Evolutionary conservation across 2,113 vertebrate species (phyloP).

Genomic region (Willisornis vidua): DNA sequence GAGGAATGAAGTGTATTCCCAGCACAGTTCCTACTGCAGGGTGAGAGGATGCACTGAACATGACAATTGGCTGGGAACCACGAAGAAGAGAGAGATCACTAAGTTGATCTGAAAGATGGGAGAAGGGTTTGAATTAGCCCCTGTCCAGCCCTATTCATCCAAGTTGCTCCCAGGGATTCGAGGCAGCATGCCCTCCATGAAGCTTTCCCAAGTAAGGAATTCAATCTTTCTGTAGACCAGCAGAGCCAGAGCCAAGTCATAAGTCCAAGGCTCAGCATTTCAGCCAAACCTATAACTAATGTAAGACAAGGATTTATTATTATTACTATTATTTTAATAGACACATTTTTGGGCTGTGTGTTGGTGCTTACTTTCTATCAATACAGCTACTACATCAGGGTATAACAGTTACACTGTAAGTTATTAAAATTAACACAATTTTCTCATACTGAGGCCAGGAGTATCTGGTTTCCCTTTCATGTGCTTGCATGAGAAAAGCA

Average conservation of each 20-base stretch:
- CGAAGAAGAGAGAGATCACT: slow-evolving; percentile 40
- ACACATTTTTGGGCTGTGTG: background rate
- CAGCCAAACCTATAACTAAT: background rate
- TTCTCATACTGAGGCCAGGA: background rate
- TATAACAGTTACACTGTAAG: background rate
- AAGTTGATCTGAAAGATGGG: slow-evolving; percentile 54
- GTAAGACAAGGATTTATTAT: slow-evolving; percentile 13
- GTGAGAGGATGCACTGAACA: slow-evolving; percentile 40
- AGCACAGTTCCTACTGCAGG: background rate
- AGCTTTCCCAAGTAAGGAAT: slow-evolving; percentile 16
- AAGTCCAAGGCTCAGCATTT: slow-evolving; percentile 9
- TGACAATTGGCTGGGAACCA: slow-evolving; percentile 40
- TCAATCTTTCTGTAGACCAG: background rate
- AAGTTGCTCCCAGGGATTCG: background rate
- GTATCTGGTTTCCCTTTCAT: slow-evolving; percentile 29
- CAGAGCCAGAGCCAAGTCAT: background rate
- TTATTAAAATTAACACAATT: slow-evolving; percentile 34
- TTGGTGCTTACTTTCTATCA: background rate
- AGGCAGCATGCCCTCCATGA: background rate
- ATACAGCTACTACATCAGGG: background rate
- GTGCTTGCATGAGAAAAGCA: background rate
- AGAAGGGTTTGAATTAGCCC: slow-evolving; percentile 59
- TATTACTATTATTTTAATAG: slow-evolving; percentile 37
- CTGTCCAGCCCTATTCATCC: background rate
- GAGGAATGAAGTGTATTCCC: slow-evolving; percentile 57